Conservation (phyloP, 2,888 invertebrate species). For the Junonia oenone region DNA sequence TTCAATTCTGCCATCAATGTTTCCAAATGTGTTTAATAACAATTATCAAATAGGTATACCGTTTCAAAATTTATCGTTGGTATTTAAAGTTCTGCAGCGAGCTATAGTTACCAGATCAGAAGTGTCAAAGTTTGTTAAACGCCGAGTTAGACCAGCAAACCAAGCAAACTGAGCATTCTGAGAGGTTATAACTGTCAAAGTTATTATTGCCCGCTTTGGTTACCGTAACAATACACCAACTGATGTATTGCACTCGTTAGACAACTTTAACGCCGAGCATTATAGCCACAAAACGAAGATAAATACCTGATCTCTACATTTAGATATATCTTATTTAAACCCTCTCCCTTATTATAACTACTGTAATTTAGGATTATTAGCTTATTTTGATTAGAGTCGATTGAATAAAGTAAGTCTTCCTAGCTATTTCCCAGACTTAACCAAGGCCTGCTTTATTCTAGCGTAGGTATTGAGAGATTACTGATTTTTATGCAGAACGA, state of each 20-base stretch:
- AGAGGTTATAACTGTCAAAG: constrained; percentile 62
- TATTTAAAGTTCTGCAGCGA: constrained; percentile 42
- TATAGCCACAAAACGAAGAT: too few species aligned
- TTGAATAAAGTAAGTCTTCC: too few species aligned
- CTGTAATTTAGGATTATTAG: too few species aligned
- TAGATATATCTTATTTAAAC: too few species aligned
- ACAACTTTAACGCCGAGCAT: not conserved
- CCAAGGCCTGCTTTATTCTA: too few species aligned
- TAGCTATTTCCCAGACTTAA: too few species aligned
- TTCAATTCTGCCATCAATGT: not conserved
- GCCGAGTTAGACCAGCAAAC: constrained; percentile 44
- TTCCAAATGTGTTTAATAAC: not conserved
- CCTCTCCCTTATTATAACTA: too few species aligned
- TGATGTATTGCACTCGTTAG: not conserved
- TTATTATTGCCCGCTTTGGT: constrained; percentile 53
- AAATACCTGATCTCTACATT: too few species aligned
- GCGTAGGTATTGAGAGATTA: too few species aligned
- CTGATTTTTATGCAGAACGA: too few species aligned
- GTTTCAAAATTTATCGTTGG: constrained; percentile 21
- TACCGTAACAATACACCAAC: constrained; percentile 31
- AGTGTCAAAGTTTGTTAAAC: constrained; percentile 61
- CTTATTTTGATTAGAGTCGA: too few species aligned
- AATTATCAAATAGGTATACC: constrained; percentile 1
- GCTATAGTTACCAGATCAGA: constrained; percentile 46
- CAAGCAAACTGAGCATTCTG: constrained; percentile 43